Evolutionary conservation across 1,140 invertebrate species (phyloP), one percentile per base, ranked within the genome.

Genomic region (Thalassaphorura encarpata): DNA sequence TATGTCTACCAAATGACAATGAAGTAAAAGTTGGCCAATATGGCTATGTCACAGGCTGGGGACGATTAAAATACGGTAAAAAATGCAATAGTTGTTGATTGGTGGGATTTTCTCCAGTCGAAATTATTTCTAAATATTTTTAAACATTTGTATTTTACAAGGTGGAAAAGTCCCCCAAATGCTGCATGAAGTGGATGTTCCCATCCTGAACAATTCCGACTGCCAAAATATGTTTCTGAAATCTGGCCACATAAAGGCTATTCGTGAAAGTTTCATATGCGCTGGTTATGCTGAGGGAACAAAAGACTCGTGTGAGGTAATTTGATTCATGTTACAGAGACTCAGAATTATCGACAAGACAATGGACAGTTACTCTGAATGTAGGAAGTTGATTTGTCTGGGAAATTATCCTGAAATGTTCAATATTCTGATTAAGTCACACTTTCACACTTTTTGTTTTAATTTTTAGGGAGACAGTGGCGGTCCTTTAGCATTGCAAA

Each of bases 141-240:
- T 31, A 13, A 42, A 8, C 28, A 19, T n/a, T 23, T 45, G 45
- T 52, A 48, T 52, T 51, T 62, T 62, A 23, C 60, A 83, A 11
- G 88, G 85, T 29, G 90, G 89, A 42, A 84, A 84, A 31, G 86
- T 93, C 1, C 89, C 90, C 3, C 87, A 85, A 16, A 79, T 90
- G 16, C 72, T 94, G 2, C 89, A 94, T 72, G 87, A 92, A 75
- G 90, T 94, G 0, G 84, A 89, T 73, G 87, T 94, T 16, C 90
- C 90, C 8, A 83, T 94, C 60, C 89, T 94, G 70, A 84, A 88
- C 66, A 94, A 94, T 70, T 78, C 78, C 48, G 84, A 90, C 0
- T 95, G 90, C 69, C 90, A 95, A 72, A 84, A 89, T 21, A 93
- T 94, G 89, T 95, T 94, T 77, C 79, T 83, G 54, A 87, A 85